phyloP scores from a whole-genome alignment of 2,797 vertebrate species.

The Anableps anableps region DNA sequence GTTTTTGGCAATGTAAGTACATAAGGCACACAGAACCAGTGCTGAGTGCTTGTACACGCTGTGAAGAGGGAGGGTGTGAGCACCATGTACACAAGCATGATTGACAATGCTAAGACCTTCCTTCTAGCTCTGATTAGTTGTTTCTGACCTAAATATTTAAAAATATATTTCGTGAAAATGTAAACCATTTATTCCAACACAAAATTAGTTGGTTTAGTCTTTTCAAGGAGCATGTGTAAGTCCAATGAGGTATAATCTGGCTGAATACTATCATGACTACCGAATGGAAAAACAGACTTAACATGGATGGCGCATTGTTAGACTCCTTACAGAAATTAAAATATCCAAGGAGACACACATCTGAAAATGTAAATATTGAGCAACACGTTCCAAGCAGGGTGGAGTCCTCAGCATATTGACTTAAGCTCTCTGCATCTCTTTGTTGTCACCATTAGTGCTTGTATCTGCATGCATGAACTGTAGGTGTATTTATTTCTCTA shows the following conservation, averaged over 20 bases:
- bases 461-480: background rate
- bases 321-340: constrained; percentile 15
- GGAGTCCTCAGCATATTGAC: constrained; percentile 15
- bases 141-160: background rate
- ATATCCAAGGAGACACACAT: constrained; percentile 7
- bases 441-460: constrained; percentile 22
- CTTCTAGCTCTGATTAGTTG: too few species aligned
- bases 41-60: constrained; percentile 52
- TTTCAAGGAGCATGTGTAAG: background rate
- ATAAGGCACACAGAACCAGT: constrained; percentile 16
- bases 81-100: too few species aligned
- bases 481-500: constrained; percentile 19
- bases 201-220: background rate
- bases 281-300: background rate
- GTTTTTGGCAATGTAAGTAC: constrained; percentile 33
- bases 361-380: constrained; percentile 14
- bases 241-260: background rate
- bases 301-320: background rate
- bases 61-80: too few species aligned
- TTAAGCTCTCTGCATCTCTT: constrained; percentile 24
- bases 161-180: background rate
- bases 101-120: too few species aligned
- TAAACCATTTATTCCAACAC: background rate
- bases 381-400: constrained; percentile 34
- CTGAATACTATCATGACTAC: background rate